Conservation (phyloP, 2,888 invertebrate species). For the Salpingus planirostris region DNA sequence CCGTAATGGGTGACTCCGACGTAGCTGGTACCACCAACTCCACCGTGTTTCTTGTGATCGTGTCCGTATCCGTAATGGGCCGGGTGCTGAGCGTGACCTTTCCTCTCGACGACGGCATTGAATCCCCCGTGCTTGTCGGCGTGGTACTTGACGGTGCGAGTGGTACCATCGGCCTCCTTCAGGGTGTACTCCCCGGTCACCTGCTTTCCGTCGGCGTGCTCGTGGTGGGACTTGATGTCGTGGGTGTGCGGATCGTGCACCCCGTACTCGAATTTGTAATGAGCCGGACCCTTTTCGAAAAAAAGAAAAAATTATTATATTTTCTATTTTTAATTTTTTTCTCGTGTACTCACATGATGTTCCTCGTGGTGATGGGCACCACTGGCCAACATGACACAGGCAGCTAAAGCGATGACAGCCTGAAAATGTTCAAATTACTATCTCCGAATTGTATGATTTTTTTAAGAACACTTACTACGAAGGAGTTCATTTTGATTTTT, state of each 20-base stretch:
- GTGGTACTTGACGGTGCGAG: constrained; percentile 36
- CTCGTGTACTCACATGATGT: constrained; percentile 4
- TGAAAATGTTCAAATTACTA: too few relatives aligned
- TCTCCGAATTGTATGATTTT: too few relatives aligned
- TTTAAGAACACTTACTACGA: too few relatives aligned
- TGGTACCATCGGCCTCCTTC: constrained; percentile 38
- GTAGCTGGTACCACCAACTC: constrained; percentile 18
- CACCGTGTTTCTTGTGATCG: constrained; percentile 5
- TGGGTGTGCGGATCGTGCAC: constrained; percentile 38
- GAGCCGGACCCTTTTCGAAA: constrained; percentile 23
- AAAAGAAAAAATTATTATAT: constrained; percentile 1
- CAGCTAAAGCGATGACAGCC: too few relatives aligned
- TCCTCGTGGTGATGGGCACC: constrained; percentile 5
- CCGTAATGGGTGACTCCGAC: constrained; percentile 21
- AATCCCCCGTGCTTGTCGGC: constrained; percentile 32
- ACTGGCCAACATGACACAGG: too few relatives aligned
- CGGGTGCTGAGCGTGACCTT: constrained; percentile 32
- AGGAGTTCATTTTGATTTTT: too few relatives aligned
- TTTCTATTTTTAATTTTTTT: neutral
- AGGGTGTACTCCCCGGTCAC: constrained; percentile 36
- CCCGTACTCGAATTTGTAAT: constrained; percentile 37
- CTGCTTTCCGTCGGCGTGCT: constrained; percentile 34
- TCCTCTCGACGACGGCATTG: constrained; percentile 31
- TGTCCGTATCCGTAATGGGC: constrained; percentile 19
- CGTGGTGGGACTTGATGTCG: constrained; percentile 36